Base-by-base conservation (phyloP, 2,797 vertebrate species). In the Brotula barbata region DNA sequence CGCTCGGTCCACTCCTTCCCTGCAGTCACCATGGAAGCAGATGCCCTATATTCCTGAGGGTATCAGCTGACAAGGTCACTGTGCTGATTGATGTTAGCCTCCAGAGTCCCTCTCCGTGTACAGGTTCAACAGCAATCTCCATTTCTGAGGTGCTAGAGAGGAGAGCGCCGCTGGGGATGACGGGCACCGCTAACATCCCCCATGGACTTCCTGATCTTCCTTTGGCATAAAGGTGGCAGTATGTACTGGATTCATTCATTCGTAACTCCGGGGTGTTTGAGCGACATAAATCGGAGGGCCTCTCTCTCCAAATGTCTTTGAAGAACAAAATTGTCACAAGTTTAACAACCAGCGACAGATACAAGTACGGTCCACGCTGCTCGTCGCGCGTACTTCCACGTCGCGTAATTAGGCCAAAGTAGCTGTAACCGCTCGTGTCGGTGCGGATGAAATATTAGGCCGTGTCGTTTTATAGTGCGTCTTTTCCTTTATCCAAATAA, bases 1-100 rank as follows among this genome's bases (percentile, higher is more conserved):
- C 50, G 80, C 59, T 69, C 64, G 22, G 57, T 68, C 56, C 56
- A 57, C 55, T 57, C 59, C 31, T 36, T 54, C 61, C 64, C 77
- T 79, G 72, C 77, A 75, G 81, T 78, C 75, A 75, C 77, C 60
- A 72, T 77, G 73, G 78, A 72, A 71, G 75, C 73, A 82, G 78
- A 73, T 82, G 69, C 60, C 78, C 80, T 70, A 70, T 83, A 84
- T 81, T 82, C 85, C 84, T 78, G 47, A 50, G 80, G 85, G 85
- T 68, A 80, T 72, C 60, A 58, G 73, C 64, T 77, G 86, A 86
- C 86, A 90, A 87, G 88, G 88, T 89, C 85, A 89, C 64, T 44
- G 67, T 40, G 64, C 76, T 87, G 88, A 90, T 90, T 90, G 87
- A 89, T 89, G 82, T 75, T 81, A 58, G 77, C 77, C 84, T 79